Evolutionary conservation across 2,888 invertebrate genomes (phyloP).

Genomic region (Orthosia gracilis): DNA sequence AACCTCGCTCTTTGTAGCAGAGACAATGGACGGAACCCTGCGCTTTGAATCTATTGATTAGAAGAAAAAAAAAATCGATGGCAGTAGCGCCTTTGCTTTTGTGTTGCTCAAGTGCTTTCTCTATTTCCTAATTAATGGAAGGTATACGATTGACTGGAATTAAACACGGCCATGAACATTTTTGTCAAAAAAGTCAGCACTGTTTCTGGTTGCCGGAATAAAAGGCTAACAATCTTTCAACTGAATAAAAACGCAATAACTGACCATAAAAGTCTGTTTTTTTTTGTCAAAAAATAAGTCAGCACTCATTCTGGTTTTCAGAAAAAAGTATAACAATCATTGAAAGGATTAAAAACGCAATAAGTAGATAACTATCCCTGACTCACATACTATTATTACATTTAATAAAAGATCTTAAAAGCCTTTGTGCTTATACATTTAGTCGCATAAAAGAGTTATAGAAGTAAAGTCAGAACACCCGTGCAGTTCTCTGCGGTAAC

Average conservation of each 20-base stretch:
- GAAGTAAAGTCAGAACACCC: slow-evolving; percentile 78
- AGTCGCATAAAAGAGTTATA: slow-evolving; percentile 83
- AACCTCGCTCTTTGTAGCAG: slow-evolving; percentile 87
- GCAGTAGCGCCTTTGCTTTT: slow-evolving; percentile 53
- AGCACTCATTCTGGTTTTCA: background rate
- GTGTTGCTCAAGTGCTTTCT: slow-evolving; percentile 39
- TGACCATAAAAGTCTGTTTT: too few species aligned
- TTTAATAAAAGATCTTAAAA: slow-evolving; percentile 57
- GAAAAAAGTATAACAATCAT: background rate
- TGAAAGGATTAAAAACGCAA: slow-evolving; percentile 9
- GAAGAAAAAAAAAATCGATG: slow-evolving; percentile 72
- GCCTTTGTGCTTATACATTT: slow-evolving; percentile 64
- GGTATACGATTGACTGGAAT: slow-evolving; percentile 19
- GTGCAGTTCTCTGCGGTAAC: slow-evolving; percentile 84
- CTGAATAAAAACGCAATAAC: slow-evolving; percentile 18
- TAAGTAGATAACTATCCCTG: slow-evolving; percentile 13
- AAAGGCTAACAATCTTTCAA: background rate
- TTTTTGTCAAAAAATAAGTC: background rate
- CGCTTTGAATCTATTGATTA: slow-evolving; percentile 83
- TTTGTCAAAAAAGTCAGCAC: background rate
- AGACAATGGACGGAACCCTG: slow-evolving; percentile 87
- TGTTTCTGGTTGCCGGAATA: background rate
- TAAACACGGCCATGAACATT: slow-evolving; percentile 7
- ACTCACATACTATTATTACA: slow-evolving; percentile 50
- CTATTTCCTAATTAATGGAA: slow-evolving; percentile 50